Percentiles rank a stretch among this genome's conserved stretches.
Conservation (phyloP, 2,113 vertebrate genomes). For the Onychorhynchus coronatus region DNA sequence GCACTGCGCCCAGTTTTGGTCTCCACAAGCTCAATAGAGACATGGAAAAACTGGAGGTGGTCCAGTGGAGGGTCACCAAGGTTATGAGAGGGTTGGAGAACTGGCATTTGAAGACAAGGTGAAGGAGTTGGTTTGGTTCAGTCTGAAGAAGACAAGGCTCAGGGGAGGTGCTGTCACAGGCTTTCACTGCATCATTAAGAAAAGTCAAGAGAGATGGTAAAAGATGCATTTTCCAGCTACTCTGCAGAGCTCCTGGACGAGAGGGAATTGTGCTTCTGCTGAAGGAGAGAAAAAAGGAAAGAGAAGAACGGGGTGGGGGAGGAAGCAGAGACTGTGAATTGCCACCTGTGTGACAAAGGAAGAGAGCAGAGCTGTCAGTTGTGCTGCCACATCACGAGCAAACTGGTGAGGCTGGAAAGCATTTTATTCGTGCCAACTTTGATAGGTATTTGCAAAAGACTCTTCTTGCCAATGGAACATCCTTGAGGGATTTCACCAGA, state of each 20-base stretch:
- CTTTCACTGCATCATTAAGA: neutral
- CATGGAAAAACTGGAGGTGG: neutral
- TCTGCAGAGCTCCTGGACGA: neutral
- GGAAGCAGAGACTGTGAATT: neutral
- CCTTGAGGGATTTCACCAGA: neutral
- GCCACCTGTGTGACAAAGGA: neutral
- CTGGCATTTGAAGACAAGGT: neutral
- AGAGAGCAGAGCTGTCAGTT: neutral
- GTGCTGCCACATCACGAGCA: neutral
- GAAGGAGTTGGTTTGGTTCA: neutral
- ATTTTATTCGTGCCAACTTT: neutral
- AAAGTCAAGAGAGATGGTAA: neutral
- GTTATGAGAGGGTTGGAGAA: neutral
- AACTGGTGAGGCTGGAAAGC: neutral
- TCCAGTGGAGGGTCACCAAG: neutral
- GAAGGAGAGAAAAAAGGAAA: neutral
- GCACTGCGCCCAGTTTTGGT: neutral
- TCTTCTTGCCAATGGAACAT: neutral
- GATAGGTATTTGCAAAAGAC: neutral
- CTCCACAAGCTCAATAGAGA: neutral
- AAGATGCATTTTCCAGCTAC: neutral
- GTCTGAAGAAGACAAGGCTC: neutral
- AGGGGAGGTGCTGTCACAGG: neutral
- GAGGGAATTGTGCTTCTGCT: neutral
- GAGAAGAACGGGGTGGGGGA: rapidly evolving